These are phyloP conservation scores for Megathymus violae DNA, from an alignment of 1,140 invertebrate genomes.

Conservation along the genomic window DNA sequence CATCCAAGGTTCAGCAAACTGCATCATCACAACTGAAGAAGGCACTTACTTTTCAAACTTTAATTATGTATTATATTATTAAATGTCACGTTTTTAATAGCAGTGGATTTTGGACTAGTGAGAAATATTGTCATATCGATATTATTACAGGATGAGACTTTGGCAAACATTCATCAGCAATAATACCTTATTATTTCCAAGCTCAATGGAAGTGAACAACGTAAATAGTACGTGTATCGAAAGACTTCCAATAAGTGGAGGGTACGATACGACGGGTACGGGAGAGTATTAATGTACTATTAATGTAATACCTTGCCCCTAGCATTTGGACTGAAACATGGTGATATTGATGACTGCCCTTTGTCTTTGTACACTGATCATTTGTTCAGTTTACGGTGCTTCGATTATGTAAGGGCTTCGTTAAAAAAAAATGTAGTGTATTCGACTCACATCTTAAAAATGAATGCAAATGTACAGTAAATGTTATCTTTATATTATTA, in stretches of 20 bases:
- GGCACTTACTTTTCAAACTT: no score
- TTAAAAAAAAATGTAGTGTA: slow-evolving; percentile 26
- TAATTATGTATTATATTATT: no score
- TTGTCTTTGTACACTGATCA: slow-evolving; percentile 65
- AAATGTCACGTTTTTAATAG: no score
- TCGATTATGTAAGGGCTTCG: slow-evolving; percentile 36
- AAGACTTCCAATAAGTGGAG: slow-evolving; percentile 57
- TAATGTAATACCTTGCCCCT: slow-evolving; percentile 57
- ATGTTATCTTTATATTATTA: no score
- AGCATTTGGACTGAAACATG: slow-evolving; percentile 56
- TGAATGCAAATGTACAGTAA: no score
- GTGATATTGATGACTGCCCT: slow-evolving; percentile 70
- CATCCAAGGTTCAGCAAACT: no score
- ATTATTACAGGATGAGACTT: slow-evolving; percentile 29
- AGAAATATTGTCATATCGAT: no score
- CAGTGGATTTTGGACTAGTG: no score
- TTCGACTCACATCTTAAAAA: not conserved
- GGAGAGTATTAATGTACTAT: slow-evolving; percentile 60
- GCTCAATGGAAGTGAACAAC: slow-evolving; percentile 42
- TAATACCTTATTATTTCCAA: slow-evolving; percentile 33
- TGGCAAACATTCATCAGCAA: slow-evolving; percentile 38
- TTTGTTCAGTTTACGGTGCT: slow-evolving; percentile 56
- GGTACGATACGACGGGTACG: slow-evolving; percentile 38
- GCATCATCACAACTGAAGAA: no score
- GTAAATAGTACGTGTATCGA: slow-evolving; percentile 52